Conservation (phyloP, 2,797 vertebrate genomes). For the Alcedo quadribrachys region DNA sequence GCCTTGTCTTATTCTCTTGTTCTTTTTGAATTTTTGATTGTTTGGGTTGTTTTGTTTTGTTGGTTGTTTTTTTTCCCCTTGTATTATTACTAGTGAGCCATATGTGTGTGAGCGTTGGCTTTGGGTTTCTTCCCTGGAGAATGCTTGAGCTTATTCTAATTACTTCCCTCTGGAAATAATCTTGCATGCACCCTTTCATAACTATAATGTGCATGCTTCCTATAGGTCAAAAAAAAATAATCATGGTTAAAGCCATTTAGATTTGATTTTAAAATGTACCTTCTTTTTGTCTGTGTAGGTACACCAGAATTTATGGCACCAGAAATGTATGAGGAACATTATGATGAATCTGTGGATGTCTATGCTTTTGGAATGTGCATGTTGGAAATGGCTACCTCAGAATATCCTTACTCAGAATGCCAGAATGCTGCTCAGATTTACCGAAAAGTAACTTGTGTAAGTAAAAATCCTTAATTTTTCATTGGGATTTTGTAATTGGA, state of each 20-base stretch:
- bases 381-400: conserved; percentile 99
- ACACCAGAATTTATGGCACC: conserved; percentile 99
- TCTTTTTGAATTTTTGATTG: neutral
- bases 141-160: neutral
- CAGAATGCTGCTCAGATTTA: conserved; percentile 99
- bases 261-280: rapidly evolving
- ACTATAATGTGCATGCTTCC: neutral
- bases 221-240: neutral
- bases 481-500: neutral
- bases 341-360: conserved; percentile 96
- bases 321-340: conserved; percentile 99
- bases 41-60: no score
- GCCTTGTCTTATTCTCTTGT: neutral
- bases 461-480: conserved; percentile 44
- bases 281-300: conserved; percentile 75
- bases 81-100: neutral
- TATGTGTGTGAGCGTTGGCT: neutral
- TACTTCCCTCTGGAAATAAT: neutral
- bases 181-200: neutral
- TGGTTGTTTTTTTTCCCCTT: rapidly evolving
- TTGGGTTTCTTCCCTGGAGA: neutral
- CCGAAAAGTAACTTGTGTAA: conserved; percentile 98
- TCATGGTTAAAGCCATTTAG: neutral
- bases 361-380: conserved; percentile 99
- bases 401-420: conserved; percentile 98